Conservation (phyloP, 2,888 invertebrate species). For the Rhimphoctona megacephalus region DNA sequence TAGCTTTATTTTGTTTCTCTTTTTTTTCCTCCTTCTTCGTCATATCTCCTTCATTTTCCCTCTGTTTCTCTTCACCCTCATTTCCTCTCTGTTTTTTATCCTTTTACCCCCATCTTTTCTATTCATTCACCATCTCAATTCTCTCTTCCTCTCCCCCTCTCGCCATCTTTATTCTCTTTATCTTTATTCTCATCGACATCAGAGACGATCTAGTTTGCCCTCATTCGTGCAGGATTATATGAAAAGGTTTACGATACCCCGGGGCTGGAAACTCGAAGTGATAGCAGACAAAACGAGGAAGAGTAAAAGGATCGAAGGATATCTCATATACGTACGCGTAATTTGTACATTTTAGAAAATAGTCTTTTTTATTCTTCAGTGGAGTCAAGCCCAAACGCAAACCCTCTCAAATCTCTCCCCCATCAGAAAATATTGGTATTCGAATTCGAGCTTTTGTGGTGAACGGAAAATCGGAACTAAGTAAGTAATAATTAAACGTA, state of each 20-base stretch:
- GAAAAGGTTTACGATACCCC: conserved; percentile 49
- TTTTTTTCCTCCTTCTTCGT: neutral
- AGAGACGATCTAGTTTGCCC: conserved; percentile 32
- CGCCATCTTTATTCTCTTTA: neutral
- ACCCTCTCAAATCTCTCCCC: neutral
- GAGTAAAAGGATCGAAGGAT: conserved; percentile 25
- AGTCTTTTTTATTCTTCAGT: neutral
- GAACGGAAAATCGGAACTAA: neutral
- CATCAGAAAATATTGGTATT: neutral
- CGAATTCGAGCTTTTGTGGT: neutral
- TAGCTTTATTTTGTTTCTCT: neutral
- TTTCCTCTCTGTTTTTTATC: conserved; percentile 9
- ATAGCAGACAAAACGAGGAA: conserved; percentile 19
- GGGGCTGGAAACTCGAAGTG: conserved; percentile 27
- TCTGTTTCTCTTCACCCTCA: neutral
- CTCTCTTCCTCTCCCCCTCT: neutral
- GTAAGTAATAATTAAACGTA: neutral
- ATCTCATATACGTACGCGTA: neutral
- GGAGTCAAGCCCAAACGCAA: neutral
- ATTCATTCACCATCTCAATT: neutral
- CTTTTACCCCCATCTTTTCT: neutral
- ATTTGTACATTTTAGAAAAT: conserved; percentile 9
- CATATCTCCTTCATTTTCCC: neutral
- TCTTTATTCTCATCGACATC: conserved; percentile 36
- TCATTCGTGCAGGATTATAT: conserved; percentile 40